Base-by-base conservation (phyloP, 2,797 vertebrate species). In the Paramormyrops hopkinsi region DNA sequence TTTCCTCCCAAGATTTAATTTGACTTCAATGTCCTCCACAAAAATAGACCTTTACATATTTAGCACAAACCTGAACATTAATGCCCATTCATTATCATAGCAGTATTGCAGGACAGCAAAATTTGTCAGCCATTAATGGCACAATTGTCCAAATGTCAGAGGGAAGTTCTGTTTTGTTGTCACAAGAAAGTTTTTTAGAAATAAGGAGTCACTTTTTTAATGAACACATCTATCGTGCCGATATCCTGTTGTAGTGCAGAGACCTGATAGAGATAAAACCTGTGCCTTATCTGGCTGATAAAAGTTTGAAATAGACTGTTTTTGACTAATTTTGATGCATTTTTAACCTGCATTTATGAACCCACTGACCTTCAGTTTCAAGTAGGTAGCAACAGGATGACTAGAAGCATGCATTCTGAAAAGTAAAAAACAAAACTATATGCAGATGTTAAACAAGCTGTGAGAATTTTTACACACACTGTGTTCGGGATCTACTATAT, bases 371-470 rank as follows among this genome's bases (percentile, higher is more conserved):
- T 41, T 44, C 37, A 44, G 73, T 79, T 73, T 90, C 85, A 90
- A 91, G 90, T 91, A 93, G 92, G 91, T 92, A 93, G 91, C 90
- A 89, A 90, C 90, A 92, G 92, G 91, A 92, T 94, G 94, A 94
- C 90, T 93, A 90, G 93, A 93, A 92, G 90, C 90, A 91, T 91
- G 51, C 76, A 91, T 91, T 93, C 89, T 90, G 91, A 91, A 90
- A 93, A 92, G 88, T 93, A 91, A 94, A 93, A 91, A 89, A 91
- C 88, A 91, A 92, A 93, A 93, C 93, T 90, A 94, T 91, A 92
- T 87, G 93, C 93, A 92, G 94, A 94, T 93, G 93, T 96, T 95
- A 95, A 96, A 96, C 94, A 95, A 95, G 93, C 93, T 90, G 91
- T 94, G 93, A 93, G 95, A 94, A 95, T 95, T 95, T 94, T 94